Conservation (phyloP, 2,113 vertebrate species). For the Heliornis fulica region DNA sequence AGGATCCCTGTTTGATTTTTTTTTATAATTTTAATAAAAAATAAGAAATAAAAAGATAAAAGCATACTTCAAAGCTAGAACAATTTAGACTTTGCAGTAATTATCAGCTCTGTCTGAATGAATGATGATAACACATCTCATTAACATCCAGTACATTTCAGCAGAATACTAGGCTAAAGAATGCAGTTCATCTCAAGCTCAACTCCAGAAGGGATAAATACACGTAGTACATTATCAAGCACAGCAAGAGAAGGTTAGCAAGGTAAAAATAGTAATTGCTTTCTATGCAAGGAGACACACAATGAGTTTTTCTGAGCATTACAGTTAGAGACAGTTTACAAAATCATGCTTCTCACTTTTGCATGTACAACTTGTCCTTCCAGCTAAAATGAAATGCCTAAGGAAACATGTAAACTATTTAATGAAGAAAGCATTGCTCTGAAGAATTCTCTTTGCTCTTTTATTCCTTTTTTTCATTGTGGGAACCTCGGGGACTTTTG, state of each 20-base stretch:
- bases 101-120: background rate
- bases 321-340: background rate
- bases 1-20: background rate
- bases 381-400: background rate
- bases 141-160: background rate
- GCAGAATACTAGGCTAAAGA: background rate
- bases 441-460: background rate
- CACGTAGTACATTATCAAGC: background rate
- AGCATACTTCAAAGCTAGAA: background rate
- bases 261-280: constrained; percentile 3
- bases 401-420: background rate
- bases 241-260: background rate
- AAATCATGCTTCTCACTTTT: background rate
- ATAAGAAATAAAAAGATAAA: background rate
- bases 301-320: background rate
- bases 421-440: background rate
- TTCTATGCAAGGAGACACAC: background rate
- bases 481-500: background rate
- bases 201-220: background rate
- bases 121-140: background rate
- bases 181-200: background rate
- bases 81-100: background rate
- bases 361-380: background rate
- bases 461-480: background rate
- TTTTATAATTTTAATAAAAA: background rate